Base-by-base conservation (phyloP, 2,113 vertebrate genomes). In the Emydura subglobosa region DNA sequence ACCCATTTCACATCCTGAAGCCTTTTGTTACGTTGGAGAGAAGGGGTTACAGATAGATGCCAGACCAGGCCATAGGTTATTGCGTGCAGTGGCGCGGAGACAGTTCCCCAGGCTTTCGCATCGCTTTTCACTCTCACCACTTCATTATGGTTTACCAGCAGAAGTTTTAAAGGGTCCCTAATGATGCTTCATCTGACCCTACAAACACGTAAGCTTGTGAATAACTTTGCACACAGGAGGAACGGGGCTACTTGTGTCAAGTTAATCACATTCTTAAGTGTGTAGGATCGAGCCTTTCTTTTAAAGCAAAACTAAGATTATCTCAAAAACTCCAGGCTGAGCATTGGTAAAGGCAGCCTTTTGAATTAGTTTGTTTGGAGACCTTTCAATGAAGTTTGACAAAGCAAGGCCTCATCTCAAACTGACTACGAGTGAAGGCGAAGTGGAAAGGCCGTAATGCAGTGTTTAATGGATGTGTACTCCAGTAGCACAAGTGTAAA, bases 171-270 rank as follows among this genome's bases (percentile, higher is more conserved):
- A 24, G 51, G 14, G 42, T 57, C 81, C 24, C 5, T 14, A 0
- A 0, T 42, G 57, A 47, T 13, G 17, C 5, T 5, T 1, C 34
- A 82, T 21, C 6, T 39, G 34, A 10, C 61, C 47, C 34, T 42
- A 25, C 16, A 27, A 81, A 80, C 10, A n/a, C 0, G 1, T 5
- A 1, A 54, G n/a, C 6, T 39, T 13, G 79, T 6, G 16, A 68
- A 19, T 3, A 1, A 17, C 0, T 3, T 42, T 0, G 0, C n/a
- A 1, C 13, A 1, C 39, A 88, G 79, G 31, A 21, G 39, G 4
- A 55, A 54, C 0, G 0, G 49, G 16, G 57, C 31, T 0, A 10
- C 79, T 65, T 1, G 42, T 6, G 47, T 47, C 49, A 79, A 51
- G 47, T 31, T 34, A 11, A 7, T 34, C 1, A 10, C 0, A 0